Percentiles rank a stretch among this genome's conserved stretches.
Evolutionary conservation across 2,797 vertebrate species (phyloP).

Genomic region (Bufotes viridis): DNA sequence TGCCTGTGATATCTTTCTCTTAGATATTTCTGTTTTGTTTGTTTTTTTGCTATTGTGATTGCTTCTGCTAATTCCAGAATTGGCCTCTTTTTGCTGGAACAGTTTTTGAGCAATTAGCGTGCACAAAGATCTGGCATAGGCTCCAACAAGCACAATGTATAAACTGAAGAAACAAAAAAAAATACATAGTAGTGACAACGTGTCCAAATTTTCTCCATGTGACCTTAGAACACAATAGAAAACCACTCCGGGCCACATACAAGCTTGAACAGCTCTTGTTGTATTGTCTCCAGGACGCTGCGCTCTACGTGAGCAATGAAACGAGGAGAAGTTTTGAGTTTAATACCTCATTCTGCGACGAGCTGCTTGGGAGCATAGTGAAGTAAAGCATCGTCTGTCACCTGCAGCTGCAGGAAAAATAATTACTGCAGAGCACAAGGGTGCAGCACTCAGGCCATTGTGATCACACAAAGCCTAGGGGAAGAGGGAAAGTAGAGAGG

Average conservation of each 20-base stretch:
- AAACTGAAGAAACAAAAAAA: background rate
- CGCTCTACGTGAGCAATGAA: background rate
- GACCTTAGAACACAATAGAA: conserved; percentile 16
- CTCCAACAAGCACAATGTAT: background rate
- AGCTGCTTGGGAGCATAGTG: background rate
- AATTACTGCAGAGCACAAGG: background rate
- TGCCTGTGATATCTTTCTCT: too few species aligned
- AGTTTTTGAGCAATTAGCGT: background rate
- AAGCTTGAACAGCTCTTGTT: conserved; percentile 47
- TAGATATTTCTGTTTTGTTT: background rate
- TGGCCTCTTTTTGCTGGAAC: background rate
- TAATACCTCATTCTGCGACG: background rate
- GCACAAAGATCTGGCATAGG: background rate
- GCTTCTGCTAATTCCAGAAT: background rate
- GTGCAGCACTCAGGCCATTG: conserved; percentile 30
- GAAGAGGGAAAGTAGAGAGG: background rate
- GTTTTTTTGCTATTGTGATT: background rate
- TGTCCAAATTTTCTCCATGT: background rate
- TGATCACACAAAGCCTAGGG: conserved; percentile 15
- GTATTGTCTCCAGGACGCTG: background rate
- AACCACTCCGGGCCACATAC: background rate
- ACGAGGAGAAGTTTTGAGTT: background rate
- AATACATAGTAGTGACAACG: background rate
- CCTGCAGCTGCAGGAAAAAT: conserved; percentile 8
- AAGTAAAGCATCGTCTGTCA: background rate